Conservation (phyloP, 2,797 vertebrate species). For the Danio tinwini region DNA sequence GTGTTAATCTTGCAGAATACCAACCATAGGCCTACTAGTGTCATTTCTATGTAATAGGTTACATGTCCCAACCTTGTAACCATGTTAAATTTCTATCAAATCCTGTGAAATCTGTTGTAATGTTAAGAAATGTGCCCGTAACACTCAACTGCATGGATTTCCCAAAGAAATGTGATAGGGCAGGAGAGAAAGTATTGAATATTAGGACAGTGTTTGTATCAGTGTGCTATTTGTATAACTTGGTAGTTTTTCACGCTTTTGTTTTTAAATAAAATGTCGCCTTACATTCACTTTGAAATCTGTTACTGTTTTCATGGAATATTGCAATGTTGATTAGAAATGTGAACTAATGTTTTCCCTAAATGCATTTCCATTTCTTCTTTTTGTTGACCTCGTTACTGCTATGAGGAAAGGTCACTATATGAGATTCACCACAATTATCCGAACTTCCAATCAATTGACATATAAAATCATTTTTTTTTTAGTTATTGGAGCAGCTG, state of each 20-base stretch:
- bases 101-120: slow-evolving; percentile 12
- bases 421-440: too few species aligned
- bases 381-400: too few species aligned
- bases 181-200: slow-evolving; percentile 9
- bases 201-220: slow-evolving; percentile 16
- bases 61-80: background rate
- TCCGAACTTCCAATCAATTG: too few species aligned
- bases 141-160: background rate
- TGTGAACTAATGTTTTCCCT: too few species aligned
- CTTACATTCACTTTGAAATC: background rate
- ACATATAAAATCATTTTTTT: too few species aligned
- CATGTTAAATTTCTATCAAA: background rate
- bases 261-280: slow-evolving; percentile 26
- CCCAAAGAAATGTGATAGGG: background rate
- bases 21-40: background rate
- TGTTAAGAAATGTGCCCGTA: slow-evolving; percentile 3
- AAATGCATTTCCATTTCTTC: too few species aligned
- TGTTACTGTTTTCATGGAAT: too few species aligned
- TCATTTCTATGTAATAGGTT: background rate
- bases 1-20: background rate
- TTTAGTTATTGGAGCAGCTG: too few species aligned
- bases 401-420: too few species aligned
- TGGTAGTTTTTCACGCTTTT: background rate
- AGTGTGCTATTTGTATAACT: slow-evolving; percentile 27
- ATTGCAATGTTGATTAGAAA: too few species aligned